Evolutionary conservation across 1,140 invertebrate genomes (phyloP), one percentile per base, ranked within the genome.

Genomic region (Tetramorium simillimum): DNA sequence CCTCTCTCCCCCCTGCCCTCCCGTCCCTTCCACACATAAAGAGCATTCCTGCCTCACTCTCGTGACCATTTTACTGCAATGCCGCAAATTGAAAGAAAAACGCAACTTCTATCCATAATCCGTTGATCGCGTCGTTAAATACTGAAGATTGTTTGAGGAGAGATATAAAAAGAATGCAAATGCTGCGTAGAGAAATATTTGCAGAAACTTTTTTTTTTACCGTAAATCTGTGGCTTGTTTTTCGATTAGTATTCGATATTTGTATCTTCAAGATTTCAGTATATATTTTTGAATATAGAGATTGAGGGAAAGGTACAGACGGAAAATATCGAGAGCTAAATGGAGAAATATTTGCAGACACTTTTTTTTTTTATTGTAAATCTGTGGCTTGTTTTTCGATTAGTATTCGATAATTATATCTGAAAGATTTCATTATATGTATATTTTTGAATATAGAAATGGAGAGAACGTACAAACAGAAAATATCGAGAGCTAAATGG

Each of bases 31-130:
- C 28, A 43, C 28, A 67, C 28, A 2, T 18, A 73, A 77, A 43
- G n/a, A 62, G 43, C 40, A 63, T 58, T 76, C 65, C 49, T 40
- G 62, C 49, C 49, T 43, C 43, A 18, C 75, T 60, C 49, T 24
- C 76, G 76, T 62, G 14, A 37, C 18, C 43, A 24, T 46, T 69
- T 70, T 70, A 21, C 40, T 40, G 58, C 51, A 49, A 33, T 51
- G 14, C 24, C 65, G 51, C 51, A 82, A 72, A 60, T 33, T 70
- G 51, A 40, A 82, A 43, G 37, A 60, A 33, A n/a, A 65, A 58
- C 5, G 2, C n/a, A 24, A 24, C 14, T 37, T 67, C 18, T 21
- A 21, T 75, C 51, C 46, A 10, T 53, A 73, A 56, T 18, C 40
- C 73, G 21, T 60, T 18, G 51, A 33, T 78, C 60, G 43, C 60